phyloP scores from a whole-genome alignment of 2,797 vertebrate genomes.

The Esox masquinongy region DNA sequence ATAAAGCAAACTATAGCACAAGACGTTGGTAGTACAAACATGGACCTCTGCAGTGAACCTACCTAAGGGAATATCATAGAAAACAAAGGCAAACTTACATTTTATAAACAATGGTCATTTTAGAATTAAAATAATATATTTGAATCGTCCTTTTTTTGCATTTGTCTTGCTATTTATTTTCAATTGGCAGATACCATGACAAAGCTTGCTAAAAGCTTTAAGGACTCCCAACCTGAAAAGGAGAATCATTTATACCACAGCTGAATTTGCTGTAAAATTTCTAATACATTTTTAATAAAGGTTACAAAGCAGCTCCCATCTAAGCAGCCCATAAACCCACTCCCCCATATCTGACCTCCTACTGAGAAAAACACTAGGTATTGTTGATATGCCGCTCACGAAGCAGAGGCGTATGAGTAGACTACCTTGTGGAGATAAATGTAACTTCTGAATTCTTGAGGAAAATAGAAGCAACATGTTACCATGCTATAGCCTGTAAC shows the following conservation, averaged over 20 bases:
- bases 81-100: constrained; percentile 53
- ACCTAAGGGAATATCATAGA: constrained; percentile 51
- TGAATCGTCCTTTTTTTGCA: constrained; percentile 52
- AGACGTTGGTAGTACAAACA: constrained; percentile 65
- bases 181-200: constrained; percentile 62
- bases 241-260: constrained; percentile 42
- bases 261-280: constrained; percentile 36
- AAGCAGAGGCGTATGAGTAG: constrained; percentile 16
- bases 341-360: background rate
- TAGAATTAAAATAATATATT: constrained; percentile 53
- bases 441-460: constrained; percentile 26
- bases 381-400: background rate
- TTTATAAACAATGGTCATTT: constrained; percentile 44
- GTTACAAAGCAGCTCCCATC: constrained; percentile 41
- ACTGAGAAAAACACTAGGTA: background rate
- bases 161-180: constrained; percentile 73
- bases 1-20: constrained; percentile 77
- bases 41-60: constrained; percentile 34
- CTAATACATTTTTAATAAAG: constrained; percentile 30
- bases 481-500: background rate
- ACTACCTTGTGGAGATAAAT: constrained; percentile 26
- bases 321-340: constrained; percentile 14
- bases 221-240: constrained; percentile 44
- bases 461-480: background rate
- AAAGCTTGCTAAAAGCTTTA: constrained; percentile 37